A percentile compares a stretch with the other conserved stretches of the same genome.
phyloP scores from a whole-genome alignment of 2,113 vertebrate genomes.

The Neogale vison region DNA sequence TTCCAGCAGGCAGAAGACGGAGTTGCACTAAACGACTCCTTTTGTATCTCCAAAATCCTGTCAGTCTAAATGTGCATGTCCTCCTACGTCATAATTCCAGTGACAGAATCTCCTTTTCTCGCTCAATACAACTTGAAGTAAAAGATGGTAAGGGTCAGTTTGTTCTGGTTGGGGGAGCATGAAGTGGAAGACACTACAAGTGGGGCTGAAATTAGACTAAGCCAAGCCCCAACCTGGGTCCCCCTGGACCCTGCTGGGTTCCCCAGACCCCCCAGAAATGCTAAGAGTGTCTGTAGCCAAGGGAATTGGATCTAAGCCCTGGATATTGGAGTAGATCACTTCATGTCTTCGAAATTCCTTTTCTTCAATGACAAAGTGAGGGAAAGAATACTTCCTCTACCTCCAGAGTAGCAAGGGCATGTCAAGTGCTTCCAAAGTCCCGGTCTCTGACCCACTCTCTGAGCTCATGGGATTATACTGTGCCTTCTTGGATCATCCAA shows the following conservation, averaged over 20 bases:
- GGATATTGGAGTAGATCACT: no score
- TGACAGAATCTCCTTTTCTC: neutral
- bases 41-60: neutral
- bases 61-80: neutral
- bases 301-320: neutral
- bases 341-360: neutral
- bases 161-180: neutral
- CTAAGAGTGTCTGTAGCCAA: neutral
- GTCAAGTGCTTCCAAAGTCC: no score
- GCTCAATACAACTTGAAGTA: neutral
- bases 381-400: neutral
- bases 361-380: neutral
- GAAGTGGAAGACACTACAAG: neutral
- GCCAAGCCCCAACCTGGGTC: neutral
- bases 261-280: neutral
- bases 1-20: no score
- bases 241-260: rapidly evolving
- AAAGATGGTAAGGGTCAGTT: neutral
- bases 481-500: neutral
- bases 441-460: neutral
- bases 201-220: neutral
- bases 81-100: neutral
- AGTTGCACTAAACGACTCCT: neutral
- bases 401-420: neutral
- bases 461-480: rapidly evolving